Evolutionary conservation across 37 sponge, comb jelly and placozoan genomes (phyloP).

Genomic region (Mnemiopsis leidyi): DNA sequence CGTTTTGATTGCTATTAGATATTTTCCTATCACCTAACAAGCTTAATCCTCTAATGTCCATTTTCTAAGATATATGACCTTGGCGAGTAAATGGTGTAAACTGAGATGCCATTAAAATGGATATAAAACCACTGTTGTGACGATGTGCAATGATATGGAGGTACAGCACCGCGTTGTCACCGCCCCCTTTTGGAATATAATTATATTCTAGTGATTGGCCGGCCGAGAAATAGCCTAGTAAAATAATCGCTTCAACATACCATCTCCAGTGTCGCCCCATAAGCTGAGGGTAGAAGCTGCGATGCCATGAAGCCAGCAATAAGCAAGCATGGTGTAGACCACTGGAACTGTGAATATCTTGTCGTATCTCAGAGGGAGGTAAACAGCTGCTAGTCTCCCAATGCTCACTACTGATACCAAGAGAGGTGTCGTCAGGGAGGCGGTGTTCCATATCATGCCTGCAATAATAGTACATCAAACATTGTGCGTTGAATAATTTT

Average conservation of each 20-base stretch:
- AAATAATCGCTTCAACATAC: background rate
- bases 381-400: background rate
- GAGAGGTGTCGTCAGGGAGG: conserved; percentile 34
- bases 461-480: background rate
- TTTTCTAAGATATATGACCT: too few relatives aligned
- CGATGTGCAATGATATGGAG: too few relatives aligned
- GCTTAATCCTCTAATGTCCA: too few relatives aligned
- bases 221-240: too few relatives aligned
- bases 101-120: too few relatives aligned
- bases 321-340: background rate
- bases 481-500: background rate
- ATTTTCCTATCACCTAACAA: too few relatives aligned
- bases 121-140: too few relatives aligned
- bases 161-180: too few relatives aligned
- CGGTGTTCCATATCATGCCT: background rate
- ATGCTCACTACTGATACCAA: conserved; percentile 3
- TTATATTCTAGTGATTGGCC: too few relatives aligned
- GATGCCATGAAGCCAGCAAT: background rate
- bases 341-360: background rate
- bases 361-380: conserved; percentile 21
- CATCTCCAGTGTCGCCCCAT: background rate
- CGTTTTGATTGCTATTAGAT: too few relatives aligned
- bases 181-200: too few relatives aligned
- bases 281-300: background rate
- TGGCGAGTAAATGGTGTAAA: too few relatives aligned